A percentile compares a stretch with the other conserved stretches of the same genome.
Evolutionary conservation across 2,888 invertebrate species (phyloP).

Genomic region (Litoditis marina): DNA sequence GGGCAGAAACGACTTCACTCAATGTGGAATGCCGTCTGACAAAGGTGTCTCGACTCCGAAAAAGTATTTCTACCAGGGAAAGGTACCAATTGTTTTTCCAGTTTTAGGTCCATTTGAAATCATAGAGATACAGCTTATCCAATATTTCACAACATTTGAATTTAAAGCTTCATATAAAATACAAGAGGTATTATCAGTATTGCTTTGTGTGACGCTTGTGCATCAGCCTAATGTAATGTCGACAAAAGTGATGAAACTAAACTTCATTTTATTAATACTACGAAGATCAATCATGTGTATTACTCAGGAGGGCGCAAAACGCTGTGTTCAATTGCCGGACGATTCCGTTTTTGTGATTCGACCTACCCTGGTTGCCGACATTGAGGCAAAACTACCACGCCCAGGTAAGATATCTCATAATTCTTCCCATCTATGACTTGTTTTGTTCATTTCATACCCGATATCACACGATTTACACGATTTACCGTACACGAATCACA

Average conservation of each 20-base stretch:
- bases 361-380: constrained; percentile 18
- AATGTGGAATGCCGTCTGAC: constrained; percentile 32
- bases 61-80: constrained; percentile 38
- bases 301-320: constrained; percentile 20
- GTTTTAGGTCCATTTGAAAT: no score
- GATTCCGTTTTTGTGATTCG: constrained; percentile 23
- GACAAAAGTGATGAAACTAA: no score
- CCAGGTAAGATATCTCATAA: no score
- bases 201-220: no score
- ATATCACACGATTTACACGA: no score
- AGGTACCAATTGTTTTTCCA: constrained; percentile 12
- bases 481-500: no score
- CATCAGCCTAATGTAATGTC: no score
- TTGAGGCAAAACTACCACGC: constrained; percentile 1
- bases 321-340: constrained; percentile 26
- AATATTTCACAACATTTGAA: no score
- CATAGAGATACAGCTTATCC: no score
- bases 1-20: constrained; percentile 54
- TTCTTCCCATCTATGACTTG: no score
- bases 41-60: constrained; percentile 10
- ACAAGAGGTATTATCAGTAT: neutral
- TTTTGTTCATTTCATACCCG: no score
- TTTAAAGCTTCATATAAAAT: neutral
- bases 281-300: neutral
- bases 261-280: no score